These are phyloP conservation scores for Orthonychiurus folsomi DNA, from an alignment of 2,888 invertebrate genomes.

Conservation along the genomic window DNA sequence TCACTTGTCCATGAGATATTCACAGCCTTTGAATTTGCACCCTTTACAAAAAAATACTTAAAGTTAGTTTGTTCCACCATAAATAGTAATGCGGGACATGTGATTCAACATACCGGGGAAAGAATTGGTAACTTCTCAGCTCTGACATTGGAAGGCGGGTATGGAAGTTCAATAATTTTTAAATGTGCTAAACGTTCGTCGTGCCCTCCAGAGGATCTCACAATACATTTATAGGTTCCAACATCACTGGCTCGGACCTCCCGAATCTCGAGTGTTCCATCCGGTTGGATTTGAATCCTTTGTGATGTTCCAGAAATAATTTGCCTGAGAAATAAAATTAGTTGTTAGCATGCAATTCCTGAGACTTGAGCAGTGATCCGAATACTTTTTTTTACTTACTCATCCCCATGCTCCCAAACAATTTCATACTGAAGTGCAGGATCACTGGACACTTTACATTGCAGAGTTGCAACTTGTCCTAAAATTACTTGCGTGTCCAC, in stretches of 20 bases:
- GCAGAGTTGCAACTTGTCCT: slow-evolving; percentile 84
- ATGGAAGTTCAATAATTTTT: slow-evolving; percentile 89
- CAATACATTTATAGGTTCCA: slow-evolving; percentile 83
- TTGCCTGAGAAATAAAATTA: slow-evolving; percentile 18
- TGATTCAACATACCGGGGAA: slow-evolving; percentile 46
- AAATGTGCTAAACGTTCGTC: slow-evolving; percentile 76
- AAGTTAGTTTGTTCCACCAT: background rate
- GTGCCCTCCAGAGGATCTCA: slow-evolving; percentile 83
- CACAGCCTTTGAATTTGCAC: slow-evolving; percentile 55
- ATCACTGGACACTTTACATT: slow-evolving; percentile 89
- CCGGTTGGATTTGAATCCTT: slow-evolving; percentile 34
- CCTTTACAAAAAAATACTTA: slow-evolving; percentile 14
- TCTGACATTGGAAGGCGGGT: slow-evolving; percentile 77
- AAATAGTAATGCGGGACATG: too few relatives aligned
- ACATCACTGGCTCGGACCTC: slow-evolving; percentile 87
- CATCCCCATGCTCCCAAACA: slow-evolving; percentile 79
- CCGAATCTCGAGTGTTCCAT: slow-evolving; percentile 45
- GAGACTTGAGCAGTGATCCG: background rate
- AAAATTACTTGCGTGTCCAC: slow-evolving; percentile 83
- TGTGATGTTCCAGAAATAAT: slow-evolving; percentile 34
- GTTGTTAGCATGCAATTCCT: background rate
- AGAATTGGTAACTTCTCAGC: slow-evolving; percentile 50
- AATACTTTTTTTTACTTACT: slow-evolving; percentile 51
- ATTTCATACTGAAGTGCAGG: slow-evolving; percentile 75
- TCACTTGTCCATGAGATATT: slow-evolving; percentile 91